Evolutionary conservation across 2,113 vertebrate genomes (phyloP).

Genomic region (Pterophyllum scalare): DNA sequence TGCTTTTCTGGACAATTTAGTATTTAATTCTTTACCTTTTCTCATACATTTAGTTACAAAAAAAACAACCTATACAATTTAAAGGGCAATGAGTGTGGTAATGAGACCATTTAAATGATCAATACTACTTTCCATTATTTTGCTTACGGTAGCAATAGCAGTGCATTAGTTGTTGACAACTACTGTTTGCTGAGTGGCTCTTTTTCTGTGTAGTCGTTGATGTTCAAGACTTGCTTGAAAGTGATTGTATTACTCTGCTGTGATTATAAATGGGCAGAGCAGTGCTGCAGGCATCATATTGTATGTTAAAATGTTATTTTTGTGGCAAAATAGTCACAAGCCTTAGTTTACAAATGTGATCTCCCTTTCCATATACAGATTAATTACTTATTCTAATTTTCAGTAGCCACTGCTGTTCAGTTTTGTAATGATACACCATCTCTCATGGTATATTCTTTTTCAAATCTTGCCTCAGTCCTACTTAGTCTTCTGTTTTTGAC

Average conservation of each 20-base stretch:
- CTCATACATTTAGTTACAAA: background rate
- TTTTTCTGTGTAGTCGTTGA: background rate
- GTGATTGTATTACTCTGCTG: background rate
- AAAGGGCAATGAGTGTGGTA: background rate
- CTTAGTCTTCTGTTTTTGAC: background rate
- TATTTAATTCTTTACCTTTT: background rate
- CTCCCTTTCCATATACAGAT: background rate
- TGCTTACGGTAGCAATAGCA: slow-evolving; percentile 19
- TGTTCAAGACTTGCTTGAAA: background rate
- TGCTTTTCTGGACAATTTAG: too few species aligned
- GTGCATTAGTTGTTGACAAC: slow-evolving; percentile 7
- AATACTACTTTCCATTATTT: slow-evolving; percentile 17
- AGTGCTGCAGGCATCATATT: background rate
- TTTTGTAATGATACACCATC: background rate
- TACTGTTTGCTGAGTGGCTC: slow-evolving; percentile 17
- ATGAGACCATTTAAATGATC: slow-evolving; percentile 30
- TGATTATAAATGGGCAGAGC: background rate
- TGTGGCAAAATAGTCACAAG: background rate
- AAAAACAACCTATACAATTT: background rate
- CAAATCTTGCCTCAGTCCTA: background rate
- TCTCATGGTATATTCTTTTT: background rate
- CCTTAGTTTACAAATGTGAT: background rate
- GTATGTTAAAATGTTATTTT: background rate
- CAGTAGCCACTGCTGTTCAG: background rate
- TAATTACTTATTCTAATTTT: background rate